phyloP scores from a whole-genome alignment of 2,797 vertebrate species.

The Enoplosus armatus region DNA sequence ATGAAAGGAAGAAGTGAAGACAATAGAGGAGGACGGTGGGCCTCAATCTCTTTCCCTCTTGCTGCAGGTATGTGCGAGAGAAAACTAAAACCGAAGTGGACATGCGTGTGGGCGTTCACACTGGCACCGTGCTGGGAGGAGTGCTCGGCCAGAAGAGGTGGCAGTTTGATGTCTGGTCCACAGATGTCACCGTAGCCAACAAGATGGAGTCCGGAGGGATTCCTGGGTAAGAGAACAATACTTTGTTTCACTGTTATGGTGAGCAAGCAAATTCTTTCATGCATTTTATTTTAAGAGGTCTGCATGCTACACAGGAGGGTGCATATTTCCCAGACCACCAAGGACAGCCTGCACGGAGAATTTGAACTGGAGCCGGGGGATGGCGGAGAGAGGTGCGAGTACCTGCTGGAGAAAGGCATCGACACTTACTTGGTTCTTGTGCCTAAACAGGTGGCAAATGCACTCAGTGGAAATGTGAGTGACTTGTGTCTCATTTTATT shows the following conservation, averaged over 20 bases:
- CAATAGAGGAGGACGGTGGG: not conserved
- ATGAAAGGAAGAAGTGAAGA: not conserved
- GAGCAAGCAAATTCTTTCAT: accelerated
- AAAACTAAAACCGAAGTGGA: slow-evolving; percentile 94
- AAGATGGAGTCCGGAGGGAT: slow-evolving; percentile 98
- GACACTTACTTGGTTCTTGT: slow-evolving; percentile 91
- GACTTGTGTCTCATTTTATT: not conserved
- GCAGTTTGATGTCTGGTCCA: slow-evolving; percentile 99
- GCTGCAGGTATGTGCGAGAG: slow-evolving; percentile 91
- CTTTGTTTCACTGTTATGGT: no score
- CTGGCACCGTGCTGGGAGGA: slow-evolving; percentile 93
- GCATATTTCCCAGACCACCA: slow-evolving; percentile 95
- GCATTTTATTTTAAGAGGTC: not conserved
- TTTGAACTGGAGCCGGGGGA: slow-evolving; percentile 93
- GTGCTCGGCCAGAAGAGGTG: slow-evolving; percentile 96
- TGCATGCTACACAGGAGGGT: slow-evolving; percentile 86
- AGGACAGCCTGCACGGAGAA: slow-evolving; percentile 92
- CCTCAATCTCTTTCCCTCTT: not conserved
- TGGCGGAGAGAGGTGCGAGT: slow-evolving; percentile 91
- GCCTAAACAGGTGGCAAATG: slow-evolving; percentile 80
- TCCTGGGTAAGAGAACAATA: slow-evolving; percentile 85
- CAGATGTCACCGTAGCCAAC: slow-evolving; percentile 96
- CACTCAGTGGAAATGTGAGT: slow-evolving; percentile 87
- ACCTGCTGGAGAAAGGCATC: slow-evolving; percentile 95
- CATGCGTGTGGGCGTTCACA: slow-evolving; percentile 97